Evolutionary conservation across 1,140 invertebrate genomes (phyloP).

Genomic region (Olivierus martensii): DNA sequence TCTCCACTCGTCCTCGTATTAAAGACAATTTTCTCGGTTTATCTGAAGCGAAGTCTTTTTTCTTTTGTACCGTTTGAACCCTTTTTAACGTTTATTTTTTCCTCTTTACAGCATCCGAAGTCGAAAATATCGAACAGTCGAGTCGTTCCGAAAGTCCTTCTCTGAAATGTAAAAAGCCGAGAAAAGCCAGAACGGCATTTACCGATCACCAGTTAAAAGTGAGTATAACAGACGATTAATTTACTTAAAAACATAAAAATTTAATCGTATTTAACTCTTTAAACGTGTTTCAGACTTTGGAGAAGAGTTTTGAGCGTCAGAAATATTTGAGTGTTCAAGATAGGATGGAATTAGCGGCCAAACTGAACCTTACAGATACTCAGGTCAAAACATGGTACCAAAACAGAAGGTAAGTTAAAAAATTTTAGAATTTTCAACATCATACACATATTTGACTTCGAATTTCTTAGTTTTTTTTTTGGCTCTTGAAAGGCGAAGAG

Average conservation of each 20-base stretch:
- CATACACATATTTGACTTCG: no score
- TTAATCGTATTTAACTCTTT: no score
- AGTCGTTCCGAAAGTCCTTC: not conserved
- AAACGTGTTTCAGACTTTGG: slow-evolving; percentile 22
- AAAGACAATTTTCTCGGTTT: no score
- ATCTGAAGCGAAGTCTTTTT: no score
- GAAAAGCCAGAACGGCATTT: slow-evolving; percentile 95
- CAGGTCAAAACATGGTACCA: slow-evolving; percentile 46
- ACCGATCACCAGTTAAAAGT: slow-evolving; percentile 52
- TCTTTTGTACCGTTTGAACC: no score
- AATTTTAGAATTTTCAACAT: not conserved
- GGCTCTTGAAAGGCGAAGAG: no score
- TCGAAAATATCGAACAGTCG: not conserved
- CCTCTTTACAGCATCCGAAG: not conserved
- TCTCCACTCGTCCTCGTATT: no score
- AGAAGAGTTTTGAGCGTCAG: slow-evolving; percentile 39
- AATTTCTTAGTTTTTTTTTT: no score
- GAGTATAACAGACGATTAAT: not conserved
- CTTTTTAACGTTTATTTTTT: no score
- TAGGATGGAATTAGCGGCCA: slow-evolving; percentile 38
- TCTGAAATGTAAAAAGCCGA: slow-evolving; percentile 61
- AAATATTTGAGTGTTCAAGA: slow-evolving; percentile 43
- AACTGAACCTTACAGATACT: slow-evolving; percentile 38
- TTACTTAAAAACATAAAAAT: no score
- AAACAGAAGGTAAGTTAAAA: slow-evolving; percentile 34